Percentiles rank a stretch among this genome's conserved stretches.
These are phyloP conservation scores for Drosophila virilis DNA, from an alignment of 1,140 invertebrate species.

Conservation along the genomic window DNA sequence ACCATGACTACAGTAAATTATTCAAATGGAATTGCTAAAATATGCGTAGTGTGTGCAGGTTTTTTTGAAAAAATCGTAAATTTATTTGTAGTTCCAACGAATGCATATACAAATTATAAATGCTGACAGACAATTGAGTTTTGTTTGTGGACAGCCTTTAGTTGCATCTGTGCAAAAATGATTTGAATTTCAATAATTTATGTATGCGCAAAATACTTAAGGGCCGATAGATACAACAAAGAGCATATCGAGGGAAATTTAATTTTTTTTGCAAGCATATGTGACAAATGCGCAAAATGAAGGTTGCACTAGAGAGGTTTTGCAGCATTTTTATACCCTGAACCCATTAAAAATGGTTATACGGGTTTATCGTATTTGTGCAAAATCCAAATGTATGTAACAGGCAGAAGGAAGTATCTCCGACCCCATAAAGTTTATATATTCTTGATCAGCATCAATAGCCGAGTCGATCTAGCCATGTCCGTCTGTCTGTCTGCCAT, in stretches of 20 bases:
- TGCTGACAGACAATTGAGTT: conserved; percentile 56
- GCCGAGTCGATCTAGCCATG: too few species aligned
- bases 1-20: conserved; percentile 46
- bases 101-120: conserved; percentile 55
- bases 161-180: conserved; percentile 18
- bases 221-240: conserved; percentile 3
- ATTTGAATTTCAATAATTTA: conserved; percentile 61
- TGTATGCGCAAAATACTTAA: conserved; percentile 6
- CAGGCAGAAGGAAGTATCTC: too few species aligned
- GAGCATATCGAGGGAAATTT: not conserved
- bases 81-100: conserved; percentile 56
- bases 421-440: too few species aligned
- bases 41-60: conserved; percentile 47
- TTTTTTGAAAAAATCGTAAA: conserved; percentile 37
- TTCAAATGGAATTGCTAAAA: conserved; percentile 65
- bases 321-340: too few species aligned
- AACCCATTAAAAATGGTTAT: too few species aligned
- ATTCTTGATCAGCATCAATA: too few species aligned
- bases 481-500: too few species aligned
- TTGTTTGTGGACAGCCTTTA: conserved; percentile 10
- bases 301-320: not conserved
- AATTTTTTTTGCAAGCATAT: not conserved
- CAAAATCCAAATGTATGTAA: too few species aligned
- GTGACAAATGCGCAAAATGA: not conserved
- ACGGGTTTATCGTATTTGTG: too few species aligned